Percentiles rank a stretch among this genome's conserved stretches.
These are phyloP conservation scores for Cichlasoma orientale DNA, from an alignment of 2,797 vertebrate species.

Conservation along the genomic window DNA sequence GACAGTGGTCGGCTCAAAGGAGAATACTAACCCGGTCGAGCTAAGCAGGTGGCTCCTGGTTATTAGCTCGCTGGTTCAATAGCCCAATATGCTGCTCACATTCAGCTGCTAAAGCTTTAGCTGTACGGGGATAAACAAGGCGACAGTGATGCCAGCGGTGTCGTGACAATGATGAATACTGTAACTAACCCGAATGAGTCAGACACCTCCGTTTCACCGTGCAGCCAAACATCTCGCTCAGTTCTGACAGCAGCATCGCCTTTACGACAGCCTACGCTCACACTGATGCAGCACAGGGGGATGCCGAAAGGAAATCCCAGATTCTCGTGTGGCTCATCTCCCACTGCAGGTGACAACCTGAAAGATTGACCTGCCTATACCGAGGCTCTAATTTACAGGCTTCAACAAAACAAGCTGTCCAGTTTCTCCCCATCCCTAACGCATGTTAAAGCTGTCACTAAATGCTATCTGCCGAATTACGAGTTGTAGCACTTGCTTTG, in stretches of 20 bases:
- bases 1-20: neutral
- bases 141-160: slow-evolving; percentile 12
- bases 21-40: neutral
- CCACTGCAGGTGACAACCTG: neutral
- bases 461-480: neutral
- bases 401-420: neutral
- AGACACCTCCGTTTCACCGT: slow-evolving; percentile 14
- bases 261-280: slow-evolving; percentile 26
- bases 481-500: neutral
- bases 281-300: neutral
- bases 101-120: neutral
- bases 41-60: slow-evolving; percentile 6
- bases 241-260: slow-evolving; percentile 14
- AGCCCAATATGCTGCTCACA: neutral
- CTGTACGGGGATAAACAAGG: neutral
- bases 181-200: slow-evolving; percentile 24
- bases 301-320: neutral
- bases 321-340: neutral
- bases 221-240: neutral
- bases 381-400: neutral
- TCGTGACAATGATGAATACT: slow-evolving; percentile 27
- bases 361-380: neutral
- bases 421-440: too few species aligned
- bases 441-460: too few species aligned
- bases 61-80: neutral